A percentile compares a stretch with the other conserved stretches of the same genome.
phyloP scores from a whole-genome alignment of 2,888 invertebrate species.

The Ormyrus labotus region DNA sequence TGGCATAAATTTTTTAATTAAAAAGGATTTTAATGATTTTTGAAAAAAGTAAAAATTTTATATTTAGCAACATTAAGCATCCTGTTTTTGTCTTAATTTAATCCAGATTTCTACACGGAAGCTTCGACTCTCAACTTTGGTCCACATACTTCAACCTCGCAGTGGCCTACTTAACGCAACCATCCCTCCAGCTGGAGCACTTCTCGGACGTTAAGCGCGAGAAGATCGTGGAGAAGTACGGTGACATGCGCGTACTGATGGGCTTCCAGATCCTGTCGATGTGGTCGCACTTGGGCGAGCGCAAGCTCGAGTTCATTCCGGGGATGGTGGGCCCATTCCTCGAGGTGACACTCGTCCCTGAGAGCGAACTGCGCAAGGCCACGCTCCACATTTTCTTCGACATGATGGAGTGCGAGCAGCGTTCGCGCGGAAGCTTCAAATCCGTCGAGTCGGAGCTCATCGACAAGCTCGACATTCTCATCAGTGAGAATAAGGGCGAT shows the following conservation, averaged over 20 bases:
- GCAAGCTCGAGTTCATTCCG: conserved; percentile 92
- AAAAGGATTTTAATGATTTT: too few relatives aligned
- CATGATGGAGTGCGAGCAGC: conserved; percentile 95
- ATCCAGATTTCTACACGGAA: conserved; percentile 83
- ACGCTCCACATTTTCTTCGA: conserved; percentile 95
- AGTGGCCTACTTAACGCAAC: conserved; percentile 88
- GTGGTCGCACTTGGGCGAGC: conserved; percentile 92
- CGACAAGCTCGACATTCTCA: conserved; percentile 93
- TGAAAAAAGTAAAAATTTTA: neutral
- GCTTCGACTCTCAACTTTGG: conserved; percentile 81
- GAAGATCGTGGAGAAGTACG: conserved; percentile 87
- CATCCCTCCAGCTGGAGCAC: conserved; percentile 87
- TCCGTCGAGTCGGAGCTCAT: conserved; percentile 95
- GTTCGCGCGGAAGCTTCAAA: conserved; percentile 89
- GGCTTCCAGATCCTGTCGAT: conserved; percentile 93
- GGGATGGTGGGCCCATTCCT: conserved; percentile 95
- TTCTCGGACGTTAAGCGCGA: conserved; percentile 88
- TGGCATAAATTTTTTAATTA: too few relatives aligned
- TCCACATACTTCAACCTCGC: conserved; percentile 88
- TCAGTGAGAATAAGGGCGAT: conserved; percentile 95
- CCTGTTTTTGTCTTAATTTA: neutral
- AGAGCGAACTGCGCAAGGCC: conserved; percentile 89
- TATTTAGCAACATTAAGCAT: neutral
- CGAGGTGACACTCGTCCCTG: conserved; percentile 94
- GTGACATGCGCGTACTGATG: conserved; percentile 94